Percentiles rank a stretch among this genome's conserved stretches.
Evolutionary conservation across 2,113 vertebrate genomes (phyloP).

Genomic region (Romanogobio albipinnatus): DNA sequence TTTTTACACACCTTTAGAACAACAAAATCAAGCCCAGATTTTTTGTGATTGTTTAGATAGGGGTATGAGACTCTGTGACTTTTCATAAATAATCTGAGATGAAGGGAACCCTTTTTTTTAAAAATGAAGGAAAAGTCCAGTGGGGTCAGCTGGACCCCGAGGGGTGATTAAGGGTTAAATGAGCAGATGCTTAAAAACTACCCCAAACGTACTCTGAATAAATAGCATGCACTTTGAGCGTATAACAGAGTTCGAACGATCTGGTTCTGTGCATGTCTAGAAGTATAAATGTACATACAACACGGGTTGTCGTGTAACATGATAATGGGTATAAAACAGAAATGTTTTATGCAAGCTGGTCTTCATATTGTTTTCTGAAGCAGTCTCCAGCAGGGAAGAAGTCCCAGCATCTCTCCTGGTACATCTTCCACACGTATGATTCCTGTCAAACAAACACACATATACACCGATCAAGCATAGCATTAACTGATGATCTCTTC

Average conservation of each 20-base stretch:
- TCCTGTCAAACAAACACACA: conserved; percentile 64
- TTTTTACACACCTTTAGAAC: too few species aligned
- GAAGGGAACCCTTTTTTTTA: too few species aligned
- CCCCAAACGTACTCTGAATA: background rate
- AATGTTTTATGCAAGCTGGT: conserved; percentile 72
- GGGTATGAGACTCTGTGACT: too few species aligned
- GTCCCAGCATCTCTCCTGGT: conserved; percentile 81
- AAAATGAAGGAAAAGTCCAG: too few species aligned
- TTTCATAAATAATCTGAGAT: too few species aligned
- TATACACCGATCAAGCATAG: too few species aligned
- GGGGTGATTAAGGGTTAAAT: too few species aligned
- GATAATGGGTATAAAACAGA: background rate
- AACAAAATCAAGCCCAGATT: too few species aligned
- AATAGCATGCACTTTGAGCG: background rate
- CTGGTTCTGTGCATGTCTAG: background rate
- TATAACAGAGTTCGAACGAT: background rate
- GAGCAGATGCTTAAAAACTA: background rate
- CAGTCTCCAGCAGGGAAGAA: conserved; percentile 81
- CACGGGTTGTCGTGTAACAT: background rate
- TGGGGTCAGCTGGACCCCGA: too few species aligned
- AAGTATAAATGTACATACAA: background rate
- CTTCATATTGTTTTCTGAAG: conserved; percentile 81
- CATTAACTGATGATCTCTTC: too few species aligned
- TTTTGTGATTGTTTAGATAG: too few species aligned
- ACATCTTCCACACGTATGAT: conserved; percentile 83